Base-by-base conservation (phyloP, 30 jellyfish, hydroid and myxozoan species). In the Haliclystus octoradiatus region DNA sequence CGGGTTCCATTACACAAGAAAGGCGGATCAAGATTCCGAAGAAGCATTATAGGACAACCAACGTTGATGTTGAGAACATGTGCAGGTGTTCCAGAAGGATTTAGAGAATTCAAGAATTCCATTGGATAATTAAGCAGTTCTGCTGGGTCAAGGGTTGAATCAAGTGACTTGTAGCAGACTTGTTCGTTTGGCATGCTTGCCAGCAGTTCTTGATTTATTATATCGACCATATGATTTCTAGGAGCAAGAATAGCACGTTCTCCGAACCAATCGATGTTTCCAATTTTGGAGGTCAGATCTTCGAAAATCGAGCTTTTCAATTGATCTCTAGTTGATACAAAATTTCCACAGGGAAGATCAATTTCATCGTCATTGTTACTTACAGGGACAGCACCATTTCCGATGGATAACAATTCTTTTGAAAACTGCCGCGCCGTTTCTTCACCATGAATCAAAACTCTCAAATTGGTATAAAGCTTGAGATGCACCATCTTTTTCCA, bases 11-110 rank as follows among this genome's bases (percentile, higher is more conserved):
- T 66, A 46, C 51, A 64, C 22, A 74, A 23, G 14, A 26, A 2
- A 9, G 83, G 83, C 26, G 85, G 85, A 28, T 74, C 72, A 72
- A 81, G 66, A 50, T 73, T 63, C 53, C 92, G 34, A 28, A 81
- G 68, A 15, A 64, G 49, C 82, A 72, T 72, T 13, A 73, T 66
- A 2, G 40, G 65, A 1, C 82, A 90, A 30, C 94, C 84, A 64
- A 73, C 68, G 33, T 81, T 63, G 24, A 81, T 63, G 32, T 63
- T 66, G 31, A 81, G 74, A 31, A 28, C 26, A 66, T 81, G 94
- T 27, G 83, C 69, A 19, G 91, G 94, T 76, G 66, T 73, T 19
- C 76, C 83, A 24, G 85, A 30, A 9, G 52, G 34, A 19, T 73
- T 51, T 4, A 73, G 2, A 0, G 81, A 61, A 65, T 73, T 73